Conservation (phyloP, 23 tunicate genomes). For the Oikopleura albicans region DNA sequence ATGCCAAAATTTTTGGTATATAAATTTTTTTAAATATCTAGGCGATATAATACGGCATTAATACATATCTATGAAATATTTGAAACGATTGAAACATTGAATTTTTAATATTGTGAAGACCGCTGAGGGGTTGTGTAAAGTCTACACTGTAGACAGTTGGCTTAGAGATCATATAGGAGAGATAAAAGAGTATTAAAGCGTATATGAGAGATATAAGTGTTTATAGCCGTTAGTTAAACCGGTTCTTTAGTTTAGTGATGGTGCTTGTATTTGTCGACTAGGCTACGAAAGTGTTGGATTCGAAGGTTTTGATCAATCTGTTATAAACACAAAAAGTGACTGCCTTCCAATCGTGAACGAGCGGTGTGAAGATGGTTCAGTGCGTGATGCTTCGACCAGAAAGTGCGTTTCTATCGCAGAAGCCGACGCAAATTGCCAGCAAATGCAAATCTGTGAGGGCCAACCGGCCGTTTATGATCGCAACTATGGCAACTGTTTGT, state of each 20-base stretch:
- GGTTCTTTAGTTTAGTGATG: constrained; percentile 35
- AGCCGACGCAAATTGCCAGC: constrained; percentile 10
- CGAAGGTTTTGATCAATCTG: constrained; percentile 32
- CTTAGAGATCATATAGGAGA: too few relatives aligned
- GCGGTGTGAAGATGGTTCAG: constrained; percentile 41
- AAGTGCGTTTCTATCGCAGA: constrained; percentile 28
- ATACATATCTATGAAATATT: not conserved
- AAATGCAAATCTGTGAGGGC: not conserved
- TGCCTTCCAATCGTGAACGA: constrained; percentile 28
- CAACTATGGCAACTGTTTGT: not conserved
- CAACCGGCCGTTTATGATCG: not conserved
- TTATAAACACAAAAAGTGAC: not conserved
- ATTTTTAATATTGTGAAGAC: too few relatives aligned
- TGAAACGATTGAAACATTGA: not conserved
- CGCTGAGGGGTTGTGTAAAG: too few relatives aligned
- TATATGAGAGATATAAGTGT: too few relatives aligned
- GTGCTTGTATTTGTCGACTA: constrained; percentile 52
- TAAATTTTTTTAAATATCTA: constrained; percentile 14
- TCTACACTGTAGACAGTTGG: too few relatives aligned
- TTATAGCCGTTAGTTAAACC: too few relatives aligned
- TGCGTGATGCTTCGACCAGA: constrained; percentile 41
- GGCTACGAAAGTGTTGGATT: constrained; percentile 50
- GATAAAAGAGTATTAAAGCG: too few relatives aligned
- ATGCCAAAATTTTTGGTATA: constrained; percentile 16
- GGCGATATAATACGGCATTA: not conserved